phyloP scores from a whole-genome alignment of 2,797 vertebrate genomes.

The Garrulus glandarius region DNA sequence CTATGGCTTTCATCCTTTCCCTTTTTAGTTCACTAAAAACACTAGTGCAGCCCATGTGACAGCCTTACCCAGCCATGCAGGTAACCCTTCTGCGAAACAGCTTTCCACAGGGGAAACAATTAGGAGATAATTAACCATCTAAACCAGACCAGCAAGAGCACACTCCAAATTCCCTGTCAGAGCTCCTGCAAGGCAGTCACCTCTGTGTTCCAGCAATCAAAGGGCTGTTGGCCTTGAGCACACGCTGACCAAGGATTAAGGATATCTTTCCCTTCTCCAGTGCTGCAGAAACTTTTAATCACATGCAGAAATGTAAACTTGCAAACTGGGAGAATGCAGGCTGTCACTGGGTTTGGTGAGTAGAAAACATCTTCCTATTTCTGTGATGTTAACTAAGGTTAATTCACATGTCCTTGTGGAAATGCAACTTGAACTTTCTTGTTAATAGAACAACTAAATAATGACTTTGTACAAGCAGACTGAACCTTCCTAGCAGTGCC shows the following conservation, averaged over 20 bases:
- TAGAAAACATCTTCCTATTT: neutral
- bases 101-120: neutral
- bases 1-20: neutral
- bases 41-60: neutral
- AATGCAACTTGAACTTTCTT: neutral
- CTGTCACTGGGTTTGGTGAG: neutral
- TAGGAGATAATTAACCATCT: neutral
- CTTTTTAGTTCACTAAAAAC: neutral
- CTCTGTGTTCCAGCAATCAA: neutral
- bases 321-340: neutral
- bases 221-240: neutral
- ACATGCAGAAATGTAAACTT: neutral
- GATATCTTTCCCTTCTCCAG: rapidly evolving
- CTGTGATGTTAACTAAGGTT: neutral
- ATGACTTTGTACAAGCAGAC: rapidly evolving
- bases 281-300: neutral
- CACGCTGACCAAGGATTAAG: neutral
- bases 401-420: neutral
- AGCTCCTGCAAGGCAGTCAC: neutral
- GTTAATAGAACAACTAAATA: neutral
- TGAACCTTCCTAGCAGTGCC: rapidly evolving
- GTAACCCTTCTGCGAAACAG: neutral
- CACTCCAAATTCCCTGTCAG: too few relatives aligned
- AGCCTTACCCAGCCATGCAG: neutral
- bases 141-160: neutral